Evolutionary conservation across 2,888 invertebrate species (phyloP).

Genomic region (Tiphia femorata): DNA sequence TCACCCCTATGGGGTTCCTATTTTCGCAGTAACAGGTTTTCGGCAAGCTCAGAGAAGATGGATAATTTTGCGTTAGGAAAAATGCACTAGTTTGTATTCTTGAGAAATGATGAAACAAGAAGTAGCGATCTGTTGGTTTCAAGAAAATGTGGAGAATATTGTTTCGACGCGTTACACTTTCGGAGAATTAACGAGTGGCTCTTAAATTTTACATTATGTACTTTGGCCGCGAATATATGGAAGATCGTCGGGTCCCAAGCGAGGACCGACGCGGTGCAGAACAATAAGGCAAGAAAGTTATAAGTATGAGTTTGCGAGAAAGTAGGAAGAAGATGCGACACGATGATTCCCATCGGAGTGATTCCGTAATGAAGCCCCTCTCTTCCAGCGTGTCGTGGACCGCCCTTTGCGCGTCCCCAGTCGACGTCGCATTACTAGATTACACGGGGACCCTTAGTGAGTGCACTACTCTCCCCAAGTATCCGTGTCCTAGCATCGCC

Average conservation of each 20-base stretch:
- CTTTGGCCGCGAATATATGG: conserved; percentile 2
- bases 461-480: conserved; percentile 39
- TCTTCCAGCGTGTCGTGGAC: conserved; percentile 46
- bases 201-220: no score
- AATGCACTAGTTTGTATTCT: no score
- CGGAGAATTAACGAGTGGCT: no score
- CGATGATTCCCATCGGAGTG: conserved; percentile 65
- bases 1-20: no score
- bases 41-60: no score
- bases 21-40: no score
- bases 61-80: no score
- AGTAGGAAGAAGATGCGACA: conserved; percentile 59
- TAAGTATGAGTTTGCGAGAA: conserved; percentile 56
- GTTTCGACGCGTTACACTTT: no score
- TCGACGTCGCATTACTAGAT: conserved; percentile 63
- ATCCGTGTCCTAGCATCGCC: conserved; percentile 21
- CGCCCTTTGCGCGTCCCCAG: conserved; percentile 37
- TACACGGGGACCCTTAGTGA: conserved; percentile 53
- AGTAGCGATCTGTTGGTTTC: no score
- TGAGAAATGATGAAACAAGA: no score
- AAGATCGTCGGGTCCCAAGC: conserved; percentile 11
- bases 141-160: no score
- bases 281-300: conserved; percentile 44
- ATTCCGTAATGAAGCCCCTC: conserved; percentile 65
- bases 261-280: conserved; percentile 37